A percentile compares a stretch with the other conserved stretches of the same genome.
Conservation (phyloP, 35 echinoderm and acorn worm genomes). For the Anneissia japonica region DNA sequence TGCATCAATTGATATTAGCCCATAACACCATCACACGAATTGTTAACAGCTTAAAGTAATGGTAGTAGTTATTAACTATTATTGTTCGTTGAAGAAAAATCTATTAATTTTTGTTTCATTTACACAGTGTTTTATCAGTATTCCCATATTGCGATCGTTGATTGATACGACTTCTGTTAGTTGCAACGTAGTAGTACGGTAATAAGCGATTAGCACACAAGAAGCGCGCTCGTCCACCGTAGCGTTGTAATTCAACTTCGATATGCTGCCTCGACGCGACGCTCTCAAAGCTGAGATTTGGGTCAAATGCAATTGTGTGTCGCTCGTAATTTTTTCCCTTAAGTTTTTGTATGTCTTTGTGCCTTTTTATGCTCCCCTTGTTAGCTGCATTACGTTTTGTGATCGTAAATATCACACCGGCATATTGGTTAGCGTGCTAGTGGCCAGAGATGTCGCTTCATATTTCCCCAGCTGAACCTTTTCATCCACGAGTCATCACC, state of each 20-base stretch:
- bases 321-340: not conserved
- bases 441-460: not conserved
- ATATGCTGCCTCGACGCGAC: not conserved
- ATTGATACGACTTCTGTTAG: not conserved
- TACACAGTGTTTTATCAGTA: not conserved
- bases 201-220: not conserved
- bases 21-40: not conserved
- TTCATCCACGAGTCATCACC: not conserved
- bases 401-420: not conserved
- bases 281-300: not conserved
- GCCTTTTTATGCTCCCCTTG: not conserved
- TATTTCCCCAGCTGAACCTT: not conserved
- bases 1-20: not conserved
- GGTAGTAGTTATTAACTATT: not conserved
- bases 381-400: not conserved
- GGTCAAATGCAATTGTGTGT: slow-evolving; percentile 1
- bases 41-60: not conserved
- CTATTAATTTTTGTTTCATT: not conserved
- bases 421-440: not conserved
- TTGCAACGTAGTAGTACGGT: not conserved
- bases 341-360: not conserved
- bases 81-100: not conserved
- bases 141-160: not conserved
- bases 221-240: not conserved
- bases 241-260: not conserved